Base-by-base conservation (phyloP, 2,888 invertebrate genomes). In the Uropetala carovei region DNA sequence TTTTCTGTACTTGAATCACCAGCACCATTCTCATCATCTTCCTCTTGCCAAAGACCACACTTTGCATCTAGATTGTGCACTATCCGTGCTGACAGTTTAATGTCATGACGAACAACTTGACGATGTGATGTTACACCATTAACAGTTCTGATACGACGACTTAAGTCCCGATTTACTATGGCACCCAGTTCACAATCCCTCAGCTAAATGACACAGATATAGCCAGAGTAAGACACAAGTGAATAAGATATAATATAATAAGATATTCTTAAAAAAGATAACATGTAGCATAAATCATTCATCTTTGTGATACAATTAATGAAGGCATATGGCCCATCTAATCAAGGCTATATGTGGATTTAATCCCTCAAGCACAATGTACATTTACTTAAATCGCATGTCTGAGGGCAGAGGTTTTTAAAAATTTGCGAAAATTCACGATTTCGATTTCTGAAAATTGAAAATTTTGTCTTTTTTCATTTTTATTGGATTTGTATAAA, bases 101-200 rank as follows among this genome's bases (percentile, higher is more conserved):
- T 98, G 95, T 99, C 99, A 22, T 98, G 97, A 56, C 98, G 96
- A 57, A 99, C 97, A 92, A 99, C 98, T 93, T 97, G 97, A 93
- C 98, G 98, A 94, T 99, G 99, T 18, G 98, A 97, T 0, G 98
- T 98, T 68, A 99, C 97, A 59, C 99, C 99, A 94, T 98, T 98
- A 0, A 98, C 98, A 0, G 98, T 97, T 0, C 99, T 97, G 93
- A 99, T 98, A 92, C 99, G 97, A 18, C 99, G 97, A 94, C 98
- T 98, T 93, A 99, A 95, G 95, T 99, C 99, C 27, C 99, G 96
- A 95, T 99, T 99, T 86, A 99, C 98, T 93, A 99, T 99, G 11
- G 99, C 98, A 27, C 98, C 98, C 93, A 99, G 95, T 95, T 99
- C 99, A 94, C 98, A 98, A 94, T 99, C 99, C 93, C 97, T 97